A percentile compares a stretch with the other conserved stretches of the same genome.
Evolutionary conservation across 2,113 vertebrate species (phyloP).

Genomic region (Seriola rivoliana): DNA sequence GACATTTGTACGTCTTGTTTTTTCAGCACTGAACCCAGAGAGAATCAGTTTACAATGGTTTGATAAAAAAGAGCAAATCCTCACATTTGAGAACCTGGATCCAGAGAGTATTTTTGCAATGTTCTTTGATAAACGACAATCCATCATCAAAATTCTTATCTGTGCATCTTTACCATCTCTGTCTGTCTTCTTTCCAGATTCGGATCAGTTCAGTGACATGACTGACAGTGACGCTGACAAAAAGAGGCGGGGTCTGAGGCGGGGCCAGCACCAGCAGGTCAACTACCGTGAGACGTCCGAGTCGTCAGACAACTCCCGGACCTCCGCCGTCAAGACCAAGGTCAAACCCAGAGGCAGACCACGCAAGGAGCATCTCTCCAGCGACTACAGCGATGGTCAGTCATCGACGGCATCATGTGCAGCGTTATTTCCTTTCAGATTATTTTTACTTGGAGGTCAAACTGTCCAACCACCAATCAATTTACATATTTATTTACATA

Average conservation of each 20-base stretch:
- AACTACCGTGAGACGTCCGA: constrained; percentile 98
- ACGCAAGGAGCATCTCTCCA: constrained; percentile 87
- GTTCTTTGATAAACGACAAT: no score
- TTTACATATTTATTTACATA: no score
- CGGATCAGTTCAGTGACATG: constrained; percentile 89
- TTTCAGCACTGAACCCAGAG: no score
- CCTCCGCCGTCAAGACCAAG: constrained; percentile 80
- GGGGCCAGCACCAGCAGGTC: constrained; percentile 93
- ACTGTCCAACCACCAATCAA: no score
- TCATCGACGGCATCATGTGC: neutral
- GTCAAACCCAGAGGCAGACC: constrained; percentile 82
- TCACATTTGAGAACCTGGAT: no score
- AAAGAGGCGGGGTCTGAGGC: constrained; percentile 90
- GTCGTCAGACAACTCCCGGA: constrained; percentile 90
- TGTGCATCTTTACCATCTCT: neutral
- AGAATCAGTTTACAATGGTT: no score
- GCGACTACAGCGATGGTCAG: constrained; percentile 94
- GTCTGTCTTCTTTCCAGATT: constrained; percentile 79
- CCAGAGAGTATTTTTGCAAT: no score
- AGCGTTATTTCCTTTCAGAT: no score
- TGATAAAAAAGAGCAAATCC: no score
- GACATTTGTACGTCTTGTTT: no score
- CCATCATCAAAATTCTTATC: no score
- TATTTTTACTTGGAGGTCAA: no score
- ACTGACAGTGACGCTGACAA: constrained; percentile 91